Base-by-base conservation (phyloP, 2,797 vertebrate species). In the Brotula barbata region DNA sequence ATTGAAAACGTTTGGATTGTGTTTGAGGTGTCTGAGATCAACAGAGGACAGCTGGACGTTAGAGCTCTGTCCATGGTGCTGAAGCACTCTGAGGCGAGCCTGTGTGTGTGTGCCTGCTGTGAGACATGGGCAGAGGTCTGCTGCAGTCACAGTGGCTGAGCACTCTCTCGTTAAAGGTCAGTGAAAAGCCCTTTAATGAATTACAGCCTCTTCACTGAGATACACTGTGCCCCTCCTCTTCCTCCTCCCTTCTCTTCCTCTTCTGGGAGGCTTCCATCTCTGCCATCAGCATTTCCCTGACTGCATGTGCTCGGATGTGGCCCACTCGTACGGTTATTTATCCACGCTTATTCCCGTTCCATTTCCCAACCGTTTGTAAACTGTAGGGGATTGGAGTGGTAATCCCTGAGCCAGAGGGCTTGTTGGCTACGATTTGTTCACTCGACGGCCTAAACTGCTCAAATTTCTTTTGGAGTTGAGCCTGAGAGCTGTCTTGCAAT, bases 241-340 rank as follows among this genome's bases (percentile, higher is more conserved):
- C 28, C 14, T 6, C 19, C 46, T 36, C 16, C 5, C 61, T 40
- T 58, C 20, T 16, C 10, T 17, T 75, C 68, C 74, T 75, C 72
- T 71, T 73, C 76, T 84, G 80, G 74, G 84, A 71, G 73, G 72
- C 70, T 84, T 85, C 82, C 84, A 86, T 85, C 82, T 79, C 66
- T 71, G 76, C 81, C 81, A 83, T 84, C 80, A 82, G 80, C 81
- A 60, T 70, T 23, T 25, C 58, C 39, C 63, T 20, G 65, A 64
- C 71, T 64, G 58, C 60, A 61, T 58, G 75, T 76, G 72, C 75
- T 83, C 82, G 71, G 79, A 42, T 64, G 58, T 71, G 53, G 72
- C 76, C 78, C 40, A 28, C 70, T 85, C 80, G 69, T 64, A 57
- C 31, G 46, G 62, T 82, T 85, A 79, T 85, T 84, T 78, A 78